Evolutionary conservation across 2,113 vertebrate genomes (phyloP).

Genomic region (Nicator chloris): DNA sequence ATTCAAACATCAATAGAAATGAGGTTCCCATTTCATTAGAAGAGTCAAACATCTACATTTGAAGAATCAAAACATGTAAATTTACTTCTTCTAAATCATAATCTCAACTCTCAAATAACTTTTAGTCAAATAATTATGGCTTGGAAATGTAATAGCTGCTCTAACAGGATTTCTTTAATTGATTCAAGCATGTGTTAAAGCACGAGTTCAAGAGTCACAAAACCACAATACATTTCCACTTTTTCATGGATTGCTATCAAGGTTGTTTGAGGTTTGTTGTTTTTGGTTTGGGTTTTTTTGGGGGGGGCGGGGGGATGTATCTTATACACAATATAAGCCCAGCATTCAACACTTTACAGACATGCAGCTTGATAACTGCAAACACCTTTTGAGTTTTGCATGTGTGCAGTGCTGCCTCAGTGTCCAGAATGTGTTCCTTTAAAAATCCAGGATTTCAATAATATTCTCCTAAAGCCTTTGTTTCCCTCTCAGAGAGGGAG

Average conservation of each 20-base stretch:
- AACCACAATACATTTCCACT: not conserved
- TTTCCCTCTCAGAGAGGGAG: not conserved
- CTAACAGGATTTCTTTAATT: not conserved
- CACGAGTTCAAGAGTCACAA: not conserved
- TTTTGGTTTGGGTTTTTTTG: not conserved
- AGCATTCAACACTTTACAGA: not conserved
- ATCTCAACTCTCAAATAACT: not conserved
- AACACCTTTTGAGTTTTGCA: not conserved
- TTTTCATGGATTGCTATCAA: not conserved
- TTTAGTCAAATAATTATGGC: not conserved
- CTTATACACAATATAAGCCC: not conserved
- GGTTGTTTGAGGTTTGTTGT: not conserved
- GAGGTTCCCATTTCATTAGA: not conserved
- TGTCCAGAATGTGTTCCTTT: fast-evolving
- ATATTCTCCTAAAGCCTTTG: not conserved
- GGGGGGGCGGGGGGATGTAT: too few species aligned
- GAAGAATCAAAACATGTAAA: not conserved
- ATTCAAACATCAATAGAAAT: not conserved
- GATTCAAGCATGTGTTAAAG: not conserved
- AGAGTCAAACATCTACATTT: not conserved
- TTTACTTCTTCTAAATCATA: not conserved
- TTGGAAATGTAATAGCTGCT: not conserved
- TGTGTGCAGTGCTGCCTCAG: fast-evolving
- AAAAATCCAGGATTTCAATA: not conserved
- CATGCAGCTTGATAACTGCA: not conserved